Evolutionary conservation across 1,140 invertebrate species (phyloP), one percentile per base, ranked within the genome.

Genomic region (Bathynomus jamesi): DNA sequence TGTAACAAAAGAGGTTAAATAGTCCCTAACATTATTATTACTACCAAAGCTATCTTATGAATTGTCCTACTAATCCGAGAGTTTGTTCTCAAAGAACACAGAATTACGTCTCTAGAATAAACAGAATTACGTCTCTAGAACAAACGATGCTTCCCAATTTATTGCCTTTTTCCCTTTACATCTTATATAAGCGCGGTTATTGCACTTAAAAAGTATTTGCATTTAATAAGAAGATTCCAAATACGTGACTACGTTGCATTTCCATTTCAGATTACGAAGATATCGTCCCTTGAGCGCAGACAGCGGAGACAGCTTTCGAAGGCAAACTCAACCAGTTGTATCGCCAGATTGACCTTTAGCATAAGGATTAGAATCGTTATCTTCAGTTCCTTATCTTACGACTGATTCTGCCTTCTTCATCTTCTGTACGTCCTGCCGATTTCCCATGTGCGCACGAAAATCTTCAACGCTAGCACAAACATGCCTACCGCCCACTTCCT

Each of bases 231-330:
- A 17, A 0, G 13, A 8, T 17, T 69, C 24, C 5, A 28, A 17
- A 2, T 28, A 10, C 25, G 11, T 24, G 21, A 69, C 30, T 11
- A 46, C 64, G 27, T 31, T n/a, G 8, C 30, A n/a, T 61, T 13
- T 28, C 21, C n/a, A 24, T 70, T 67, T 17, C 70, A 77, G 76
- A 65, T 62, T 77, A 69, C 62, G 76, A 24, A 25, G 76, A 25
- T 77, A 77, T 62, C 72, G 76, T 13, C 76, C 76, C 53, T 61
- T 77, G 46, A 77, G 76, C 65, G 76, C 76, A 30, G 76, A 77
- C 61, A 74, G 71, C 46, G 71, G 70, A 60, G 76, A 77, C 21
- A 70, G 70, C 61, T 72, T 69, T 46, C 65, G 76, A 67, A 62
- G 76, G 25, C 76, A 53, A 53, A 21, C 11, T 5, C 40, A 53